Evolutionary conservation across 2,888 invertebrate species (phyloP), one percentile per base, ranked within the genome.

Genomic region (Phrixothrix hirtus): DNA sequence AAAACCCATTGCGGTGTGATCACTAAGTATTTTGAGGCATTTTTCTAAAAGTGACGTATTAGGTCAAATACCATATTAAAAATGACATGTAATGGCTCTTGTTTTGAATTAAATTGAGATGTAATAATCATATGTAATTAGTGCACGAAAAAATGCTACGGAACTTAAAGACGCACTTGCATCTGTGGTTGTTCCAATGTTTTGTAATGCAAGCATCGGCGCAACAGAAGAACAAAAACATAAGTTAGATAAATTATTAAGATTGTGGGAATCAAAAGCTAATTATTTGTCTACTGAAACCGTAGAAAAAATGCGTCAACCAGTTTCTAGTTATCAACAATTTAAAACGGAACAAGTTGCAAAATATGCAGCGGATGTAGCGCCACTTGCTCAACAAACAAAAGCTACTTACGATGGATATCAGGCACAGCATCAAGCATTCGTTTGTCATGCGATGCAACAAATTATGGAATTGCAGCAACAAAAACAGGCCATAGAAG

Each of bases 161-260:
- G 92, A 93, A 74, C 83, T 98, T 75, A 92, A 95, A 80, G 89
- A 89, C 78, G 88, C 92, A 72, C 83, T 99, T 78, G 95, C 95
- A 81, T 87, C 87, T 73, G 94, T 96, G 69, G 95, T 98, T 67
- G 92, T 97, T 70, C 95, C 97, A 67, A 94, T 98, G 89, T 99
- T 96, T 82, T 96, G 96, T 79, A 92, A 92, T 77, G 89, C 96
- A 63, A 87, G 88, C 75, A 83, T 89, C 73, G 87, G 87, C 62
- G 89, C 92, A 27, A 88, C 84, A 11, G 90, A 91, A 51, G 95
- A 95, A 45, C 92, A 95, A 78, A 86, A 90, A 69, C 83, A 83
- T 64, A 98, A 97, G 79, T 79, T 99, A 57, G 90, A 91, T 71
- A 98, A 98, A 83, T 79, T 97, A 63, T 81, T 96, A 56, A 90